Evolutionary conservation across 2,113 vertebrate genomes (phyloP), one percentile per base, ranked within the genome.

Genomic region (Morone saxatilis): DNA sequence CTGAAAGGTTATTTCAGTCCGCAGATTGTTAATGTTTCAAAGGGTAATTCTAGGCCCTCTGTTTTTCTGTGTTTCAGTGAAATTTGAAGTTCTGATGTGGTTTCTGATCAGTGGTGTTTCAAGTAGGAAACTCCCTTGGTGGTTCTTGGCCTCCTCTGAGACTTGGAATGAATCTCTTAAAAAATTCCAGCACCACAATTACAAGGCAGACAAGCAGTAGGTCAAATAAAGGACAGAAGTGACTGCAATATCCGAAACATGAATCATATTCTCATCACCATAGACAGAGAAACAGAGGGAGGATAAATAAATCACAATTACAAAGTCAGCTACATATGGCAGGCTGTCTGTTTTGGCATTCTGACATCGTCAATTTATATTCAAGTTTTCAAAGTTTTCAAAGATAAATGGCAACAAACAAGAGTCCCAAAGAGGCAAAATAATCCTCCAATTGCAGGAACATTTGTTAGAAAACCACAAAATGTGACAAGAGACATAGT

Each of bases 1-100:
- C 81, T 88, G 50, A 89, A 88, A 86, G 25, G 79, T 76, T 87
- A 91, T 93, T 94, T 90, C 25, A 62, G 87, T 90, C 86, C 50
- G 38, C 69, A 74, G 87, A 90, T 89, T 88, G 84, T 90, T 80
- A 76, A 80, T 66, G 45, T 87, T 90, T 90, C 73, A 87, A 91
- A 90, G 84, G 73, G 71, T 93, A 93, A 91, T 92, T 92, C 86
- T 84, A 88, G 83, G 84, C 76, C 72, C 57, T 81, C 70, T 78
- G 72, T 88, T 90, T 91, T 80, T 81, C 78, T 62, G 80, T 68
- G 83, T 88, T 88, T 83, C 71, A 89, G 87, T 89, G 90, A 94
- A 93, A 94, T 88, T 80, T 48, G 80, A 88, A 88, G 84, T 75
- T 92, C 80, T 91, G 92, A 95, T 94, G 95, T 94, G 94, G 93